Base-by-base conservation (phyloP, 1,140 invertebrate genomes). In the Thaumatotibia leucotreta region DNA sequence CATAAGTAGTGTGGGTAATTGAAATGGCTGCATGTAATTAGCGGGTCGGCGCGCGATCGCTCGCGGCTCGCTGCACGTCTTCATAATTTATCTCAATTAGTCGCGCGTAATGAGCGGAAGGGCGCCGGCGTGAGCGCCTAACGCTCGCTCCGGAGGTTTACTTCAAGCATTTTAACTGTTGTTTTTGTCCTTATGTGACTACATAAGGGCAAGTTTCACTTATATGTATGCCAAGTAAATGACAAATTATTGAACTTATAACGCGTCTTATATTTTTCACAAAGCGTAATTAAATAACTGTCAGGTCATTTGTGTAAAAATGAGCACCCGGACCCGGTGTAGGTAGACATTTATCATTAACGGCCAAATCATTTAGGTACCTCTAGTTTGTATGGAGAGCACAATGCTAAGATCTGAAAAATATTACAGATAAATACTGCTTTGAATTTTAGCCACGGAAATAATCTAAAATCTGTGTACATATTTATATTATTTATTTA, bases 61-160 rank as follows among this genome's bases (percentile, higher is more conserved):
- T 79, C 74, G 77, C 74, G 72, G 79, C 79, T 73, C 73, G 75
- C 70, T 76, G 76, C 82, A 84, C 80, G 79, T 88, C 84, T 86
- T 86, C 83, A 84, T 86, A 84, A 86, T 88, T 86, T 83, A 86
- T 88, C 83, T 83, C 86, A 88, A 88, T 88, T 88, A 88, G 84
- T 82, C 79, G 62, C 78, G 71, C 74, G 80, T 85, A 85, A 85
- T 84, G 82, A 83, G 84, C 77, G 86, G 83, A 88, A 88, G 82
- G 76, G 76, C 72, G 79, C 62, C 72, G 64, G 23, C 71, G 69
- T 62, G n/a, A 22, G 69, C 68, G 69, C 70, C 17, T 69, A 31
- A 22, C 62, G 52, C 58, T 20, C 49, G 49, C 49, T 62, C 9
- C 31, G 31, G 9, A 14, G 52, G 24, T 58, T 58, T 58, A 58